Percentiles rank a stretch among this genome's conserved stretches.
phyloP scores from a whole-genome alignment of 2,797 vertebrate genomes.

The Amazona finschi region DNA sequence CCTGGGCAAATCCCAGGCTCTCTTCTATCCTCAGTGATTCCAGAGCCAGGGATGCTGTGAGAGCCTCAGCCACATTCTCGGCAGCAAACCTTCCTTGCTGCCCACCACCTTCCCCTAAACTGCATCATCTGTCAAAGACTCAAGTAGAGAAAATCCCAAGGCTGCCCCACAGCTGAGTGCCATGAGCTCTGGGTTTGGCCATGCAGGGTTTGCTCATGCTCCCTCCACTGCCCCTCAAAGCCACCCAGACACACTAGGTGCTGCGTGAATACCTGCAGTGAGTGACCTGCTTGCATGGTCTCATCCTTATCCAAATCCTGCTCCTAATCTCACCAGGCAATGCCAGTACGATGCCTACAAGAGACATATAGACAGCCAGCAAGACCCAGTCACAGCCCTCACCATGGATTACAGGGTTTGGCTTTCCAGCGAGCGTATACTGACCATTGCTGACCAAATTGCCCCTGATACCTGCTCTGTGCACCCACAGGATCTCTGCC shows the following conservation, averaged over 20 bases:
- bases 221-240: neutral
- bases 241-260: neutral
- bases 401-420: neutral
- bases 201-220: neutral
- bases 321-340: neutral
- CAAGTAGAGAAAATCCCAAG: neutral
- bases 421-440: accelerated
- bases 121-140: neutral
- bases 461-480: accelerated
- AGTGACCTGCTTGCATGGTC: neutral
- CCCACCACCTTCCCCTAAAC: neutral
- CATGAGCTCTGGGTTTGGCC: accelerated
- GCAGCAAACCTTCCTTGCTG: neutral
- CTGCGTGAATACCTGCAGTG: accelerated
- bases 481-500: neutral
- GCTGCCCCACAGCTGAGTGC: neutral
- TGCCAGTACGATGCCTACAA: neutral
- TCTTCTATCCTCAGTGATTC: neutral
- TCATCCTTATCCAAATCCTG: neutral
- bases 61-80: neutral
- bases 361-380: accelerated
- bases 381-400: neutral
- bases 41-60: neutral
- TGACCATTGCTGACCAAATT: accelerated
- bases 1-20: neutral